phyloP scores from a whole-genome alignment of 2,113 vertebrate genomes.

The Arenaria interpres region DNA sequence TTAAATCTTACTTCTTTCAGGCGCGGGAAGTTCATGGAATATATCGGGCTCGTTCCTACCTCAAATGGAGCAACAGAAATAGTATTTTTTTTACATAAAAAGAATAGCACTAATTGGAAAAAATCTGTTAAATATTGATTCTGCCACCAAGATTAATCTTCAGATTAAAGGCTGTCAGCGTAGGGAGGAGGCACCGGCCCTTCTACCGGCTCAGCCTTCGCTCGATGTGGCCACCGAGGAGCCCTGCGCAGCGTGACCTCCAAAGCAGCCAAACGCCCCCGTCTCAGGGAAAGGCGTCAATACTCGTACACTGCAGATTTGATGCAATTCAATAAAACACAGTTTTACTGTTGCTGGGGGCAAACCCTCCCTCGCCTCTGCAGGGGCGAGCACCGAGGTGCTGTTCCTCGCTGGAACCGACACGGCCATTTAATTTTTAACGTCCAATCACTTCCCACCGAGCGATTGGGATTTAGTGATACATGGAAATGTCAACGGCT shows the following conservation, averaged over 20 bases:
- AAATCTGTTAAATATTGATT: neutral
- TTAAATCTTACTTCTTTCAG: neutral
- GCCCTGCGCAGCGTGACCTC: neutral
- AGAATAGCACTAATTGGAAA: neutral
- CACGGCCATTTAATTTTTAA: neutral
- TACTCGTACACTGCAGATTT: neutral
- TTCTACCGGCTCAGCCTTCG: neutral
- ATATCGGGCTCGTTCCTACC: neutral
- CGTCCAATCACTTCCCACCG: neutral
- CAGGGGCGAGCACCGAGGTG: neutral
- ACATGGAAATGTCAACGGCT: neutral
- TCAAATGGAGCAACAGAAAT: neutral
- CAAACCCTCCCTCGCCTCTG: neutral
- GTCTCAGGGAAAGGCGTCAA: neutral
- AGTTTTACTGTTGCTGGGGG: neutral
- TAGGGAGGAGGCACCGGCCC: too few relatives aligned
- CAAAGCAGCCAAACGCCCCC: neutral
- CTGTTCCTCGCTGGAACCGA: neutral
- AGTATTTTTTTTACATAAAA: neutral
- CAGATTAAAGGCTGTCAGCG: neutral
- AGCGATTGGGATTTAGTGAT: neutral
- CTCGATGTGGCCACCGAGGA: neutral
- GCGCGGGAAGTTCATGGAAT: neutral
- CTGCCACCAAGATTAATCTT: neutral
- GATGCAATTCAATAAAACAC: neutral